Conservation (phyloP, 2,113 vertebrate genomes). For the Platycercus adscitus region DNA sequence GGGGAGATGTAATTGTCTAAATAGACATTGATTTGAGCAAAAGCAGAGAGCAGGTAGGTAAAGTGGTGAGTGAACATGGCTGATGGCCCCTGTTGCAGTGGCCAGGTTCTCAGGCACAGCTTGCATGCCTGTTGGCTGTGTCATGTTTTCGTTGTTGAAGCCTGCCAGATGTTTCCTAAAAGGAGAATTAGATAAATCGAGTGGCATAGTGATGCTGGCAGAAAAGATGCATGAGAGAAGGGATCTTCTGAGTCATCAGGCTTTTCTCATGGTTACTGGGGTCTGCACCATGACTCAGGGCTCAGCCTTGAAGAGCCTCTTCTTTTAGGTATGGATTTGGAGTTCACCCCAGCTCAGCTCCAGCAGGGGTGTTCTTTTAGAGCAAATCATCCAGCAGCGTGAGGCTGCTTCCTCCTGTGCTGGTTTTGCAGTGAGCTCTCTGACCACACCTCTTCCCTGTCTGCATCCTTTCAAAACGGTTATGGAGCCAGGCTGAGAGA, state of each 20-base stretch:
- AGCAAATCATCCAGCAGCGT: background rate
- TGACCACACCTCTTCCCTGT: background rate
- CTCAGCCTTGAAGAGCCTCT: background rate
- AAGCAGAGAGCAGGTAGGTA: background rate
- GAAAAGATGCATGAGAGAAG: background rate
- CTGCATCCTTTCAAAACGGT: background rate
- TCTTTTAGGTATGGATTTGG: background rate
- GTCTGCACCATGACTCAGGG: background rate
- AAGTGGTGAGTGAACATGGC: background rate
- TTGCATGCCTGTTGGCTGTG: background rate
- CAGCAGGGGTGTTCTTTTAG: background rate
- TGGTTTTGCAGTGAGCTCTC: background rate
- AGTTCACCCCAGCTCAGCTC: background rate
- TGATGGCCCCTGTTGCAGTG: fast-evolving
- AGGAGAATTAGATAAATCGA: background rate
- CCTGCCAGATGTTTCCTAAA: background rate
- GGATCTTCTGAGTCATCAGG: background rate
- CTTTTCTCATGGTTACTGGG: background rate
- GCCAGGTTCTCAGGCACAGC: background rate
- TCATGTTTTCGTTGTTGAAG: background rate
- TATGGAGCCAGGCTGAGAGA: background rate
- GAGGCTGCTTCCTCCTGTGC: background rate
- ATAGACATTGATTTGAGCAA: background rate
- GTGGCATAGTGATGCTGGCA: background rate
- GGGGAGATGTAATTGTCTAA: background rate